Conservation (phyloP, 2,113 vertebrate species). For the Ammodytes dubius region DNA sequence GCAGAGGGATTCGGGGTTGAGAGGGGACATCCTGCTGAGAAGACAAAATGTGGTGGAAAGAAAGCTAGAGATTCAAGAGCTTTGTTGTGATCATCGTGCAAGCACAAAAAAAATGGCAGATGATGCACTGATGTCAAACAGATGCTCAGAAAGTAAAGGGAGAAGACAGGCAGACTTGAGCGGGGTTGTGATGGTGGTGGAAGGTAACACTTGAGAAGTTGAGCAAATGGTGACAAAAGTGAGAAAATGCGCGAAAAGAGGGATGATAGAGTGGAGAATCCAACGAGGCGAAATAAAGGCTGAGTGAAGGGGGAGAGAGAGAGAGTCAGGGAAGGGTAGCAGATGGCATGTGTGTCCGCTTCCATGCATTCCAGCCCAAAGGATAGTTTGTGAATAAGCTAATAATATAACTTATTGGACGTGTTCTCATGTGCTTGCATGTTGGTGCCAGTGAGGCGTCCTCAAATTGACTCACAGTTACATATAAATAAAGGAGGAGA, state of each 20-base stretch:
- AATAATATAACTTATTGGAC: constrained; percentile 16
- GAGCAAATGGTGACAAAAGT: constrained; percentile 38
- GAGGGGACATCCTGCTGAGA: constrained; percentile 26
- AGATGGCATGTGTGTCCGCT: constrained; percentile 65
- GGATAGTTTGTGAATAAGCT: constrained; percentile 38
- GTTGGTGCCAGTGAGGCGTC: constrained; percentile 25
- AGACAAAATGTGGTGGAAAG: constrained; percentile 15
- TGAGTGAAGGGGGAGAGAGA: constrained; percentile 28
- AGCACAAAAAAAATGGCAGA: too few species aligned
- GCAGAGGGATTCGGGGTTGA: not conserved
- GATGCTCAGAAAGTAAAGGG: constrained; percentile 7
- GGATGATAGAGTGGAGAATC: not conserved
- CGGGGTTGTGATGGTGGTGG: not conserved
- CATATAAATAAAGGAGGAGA: constrained; percentile 7
- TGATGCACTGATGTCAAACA: constrained; percentile 19
- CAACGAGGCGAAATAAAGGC: constrained; percentile 23
- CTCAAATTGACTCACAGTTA: constrained; percentile 15
- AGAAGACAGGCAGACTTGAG: constrained; percentile 2
- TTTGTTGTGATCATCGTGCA: too few species aligned
- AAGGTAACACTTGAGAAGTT: constrained; percentile 32
- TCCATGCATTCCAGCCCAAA: constrained; percentile 50
- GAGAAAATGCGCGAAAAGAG: constrained; percentile 32
- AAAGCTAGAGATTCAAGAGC: not conserved
- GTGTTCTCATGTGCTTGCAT: constrained; percentile 30
- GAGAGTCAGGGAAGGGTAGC: constrained; percentile 35